Conservation (phyloP, 1,140 invertebrate genomes). For the Drosophila repletoides region DNA sequence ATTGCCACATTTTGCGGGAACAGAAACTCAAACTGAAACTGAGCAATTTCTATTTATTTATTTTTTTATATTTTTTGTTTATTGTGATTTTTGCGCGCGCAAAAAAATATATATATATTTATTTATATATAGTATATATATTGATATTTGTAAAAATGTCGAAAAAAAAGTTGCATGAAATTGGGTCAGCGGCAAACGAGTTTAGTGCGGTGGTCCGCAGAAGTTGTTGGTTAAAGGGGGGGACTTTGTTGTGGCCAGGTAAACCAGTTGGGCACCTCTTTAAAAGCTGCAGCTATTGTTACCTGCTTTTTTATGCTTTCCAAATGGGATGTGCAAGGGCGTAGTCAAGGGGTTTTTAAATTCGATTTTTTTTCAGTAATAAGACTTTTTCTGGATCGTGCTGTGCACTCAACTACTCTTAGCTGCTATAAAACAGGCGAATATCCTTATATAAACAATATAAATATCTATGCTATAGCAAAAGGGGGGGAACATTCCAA, state of each 20-base stretch:
- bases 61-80: constrained; percentile 3
- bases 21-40: neutral
- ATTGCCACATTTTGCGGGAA: constrained; percentile 2
- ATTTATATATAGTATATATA: too few relatives aligned
- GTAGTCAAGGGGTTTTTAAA: too few relatives aligned
- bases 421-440: too few relatives aligned
- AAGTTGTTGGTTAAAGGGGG: neutral
- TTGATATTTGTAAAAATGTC: constrained; percentile 71
- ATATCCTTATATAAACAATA: too few relatives aligned
- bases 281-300: constrained; percentile 11
- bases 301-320: too few relatives aligned
- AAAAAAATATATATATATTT: constrained; percentile 6
- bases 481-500: too few relatives aligned
- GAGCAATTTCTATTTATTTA: too few relatives aligned
- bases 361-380: too few relatives aligned
- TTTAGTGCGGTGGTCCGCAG: constrained; percentile 41
- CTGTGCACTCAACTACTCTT: too few relatives aligned
- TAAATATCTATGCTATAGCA: too few relatives aligned
- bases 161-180: constrained; percentile 62
- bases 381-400: too few relatives aligned
- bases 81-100: constrained; percentile 46
- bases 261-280: constrained; percentile 44
- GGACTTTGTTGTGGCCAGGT: neutral
- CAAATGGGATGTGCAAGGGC: too few relatives aligned
- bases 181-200: constrained; percentile 73